Evolutionary conservation across 2,113 vertebrate genomes (phyloP).

Genomic region (Isichthys henryi): DNA sequence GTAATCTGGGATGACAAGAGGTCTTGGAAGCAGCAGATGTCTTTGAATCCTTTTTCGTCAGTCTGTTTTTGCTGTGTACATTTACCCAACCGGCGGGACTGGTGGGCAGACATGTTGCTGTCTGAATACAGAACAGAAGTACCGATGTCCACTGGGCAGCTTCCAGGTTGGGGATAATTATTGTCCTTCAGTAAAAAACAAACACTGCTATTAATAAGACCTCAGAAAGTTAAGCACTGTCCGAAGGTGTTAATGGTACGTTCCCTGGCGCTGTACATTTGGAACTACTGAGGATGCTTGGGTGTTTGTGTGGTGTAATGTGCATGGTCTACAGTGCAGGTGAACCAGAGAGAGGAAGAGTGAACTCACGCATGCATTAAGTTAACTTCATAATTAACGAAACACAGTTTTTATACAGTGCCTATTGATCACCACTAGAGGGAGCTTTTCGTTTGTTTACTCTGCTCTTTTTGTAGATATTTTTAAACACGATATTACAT

Average conservation of each 20-base stretch:
- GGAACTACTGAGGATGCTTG: background rate
- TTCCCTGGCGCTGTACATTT: background rate
- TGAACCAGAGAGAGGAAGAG: background rate
- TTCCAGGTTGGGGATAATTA: background rate
- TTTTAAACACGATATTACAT: background rate
- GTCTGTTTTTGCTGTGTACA: background rate
- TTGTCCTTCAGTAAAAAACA: background rate
- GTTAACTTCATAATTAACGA: background rate
- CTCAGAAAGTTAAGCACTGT: background rate
- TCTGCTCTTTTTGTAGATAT: background rate
- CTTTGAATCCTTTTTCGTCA: background rate
- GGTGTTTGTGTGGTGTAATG: background rate
- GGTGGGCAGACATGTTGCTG: background rate
- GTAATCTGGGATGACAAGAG: background rate
- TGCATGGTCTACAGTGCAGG: background rate
- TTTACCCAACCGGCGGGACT: background rate
- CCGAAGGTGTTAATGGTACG: background rate
- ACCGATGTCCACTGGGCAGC: background rate
- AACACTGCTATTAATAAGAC: background rate
- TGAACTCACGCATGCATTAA: background rate
- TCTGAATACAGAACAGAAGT: background rate
- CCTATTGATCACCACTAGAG: background rate
- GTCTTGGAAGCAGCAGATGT: background rate
- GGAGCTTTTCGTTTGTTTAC: background rate
- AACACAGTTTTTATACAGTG: background rate